Evolutionary conservation across 2,113 vertebrate genomes (phyloP), one percentile per base, ranked within the genome.

Genomic region (Larimichthys crocea): DNA sequence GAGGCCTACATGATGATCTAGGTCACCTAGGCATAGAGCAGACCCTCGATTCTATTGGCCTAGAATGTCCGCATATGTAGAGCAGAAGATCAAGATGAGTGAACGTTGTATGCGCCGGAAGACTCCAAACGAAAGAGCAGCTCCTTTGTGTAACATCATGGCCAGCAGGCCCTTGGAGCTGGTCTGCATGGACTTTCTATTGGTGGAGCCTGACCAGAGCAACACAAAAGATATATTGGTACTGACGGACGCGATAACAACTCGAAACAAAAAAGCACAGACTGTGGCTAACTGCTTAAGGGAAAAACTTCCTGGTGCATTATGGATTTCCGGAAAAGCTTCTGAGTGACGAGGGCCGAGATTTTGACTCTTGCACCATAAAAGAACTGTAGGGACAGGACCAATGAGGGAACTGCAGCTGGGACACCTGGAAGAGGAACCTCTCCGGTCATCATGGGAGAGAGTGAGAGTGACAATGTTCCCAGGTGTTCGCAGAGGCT

Each of bases 1-100:
- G 0, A 55, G 22, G 65, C 3, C 35, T 80, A 2, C 87, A 83
- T 40, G 67, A 82, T n/a, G 73, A 83, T 10, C 46, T 80, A 46
- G 83, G 79, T 11, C 83, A 86, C 10, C 65, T 80, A 17, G 72
- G 80, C 0, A 19, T 65, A 6, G 71, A 60, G 16, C 22, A 53
- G 1, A 84, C 73, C 3, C n/a, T 67, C 0, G 86, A 15, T 82
- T 85, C 15, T 81, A 78, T 73, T 84, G 76, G 72, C 81, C 85
- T 3, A 56, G 22, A 9, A 76, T 87, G 71, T 3, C 57, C 3
- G 2, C 29, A 0, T 50, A 57, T 19, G 50, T 80, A 3, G 65
- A 83, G 26, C 31, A n/a, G 2, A 83, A 73, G 10, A 49, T 79
- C 19, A 85, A 44, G 31, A 71, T 49, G 5, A 80, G 71, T 42